Percentiles rank a stretch among this genome's conserved stretches.
phyloP scores from a whole-genome alignment of 1,140 invertebrate genomes.

The Eueides isabella region DNA sequence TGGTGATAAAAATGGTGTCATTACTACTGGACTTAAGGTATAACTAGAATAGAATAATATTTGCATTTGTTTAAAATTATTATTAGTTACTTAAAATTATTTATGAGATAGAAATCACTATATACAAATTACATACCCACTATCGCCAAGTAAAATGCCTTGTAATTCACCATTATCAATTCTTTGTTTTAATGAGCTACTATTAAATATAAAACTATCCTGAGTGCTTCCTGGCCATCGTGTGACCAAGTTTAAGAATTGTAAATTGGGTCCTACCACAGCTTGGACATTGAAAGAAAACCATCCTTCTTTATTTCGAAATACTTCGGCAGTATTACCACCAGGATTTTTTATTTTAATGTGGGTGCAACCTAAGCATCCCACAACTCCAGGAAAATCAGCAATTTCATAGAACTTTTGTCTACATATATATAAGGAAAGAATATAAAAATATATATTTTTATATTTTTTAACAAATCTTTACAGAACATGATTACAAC shows the following conservation, averaged over 20 bases:
- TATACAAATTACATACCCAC: background rate
- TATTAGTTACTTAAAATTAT: background rate
- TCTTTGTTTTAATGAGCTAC: conserved; percentile 4
- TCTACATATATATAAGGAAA: background rate
- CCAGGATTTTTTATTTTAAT: conserved; percentile 12
- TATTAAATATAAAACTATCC: background rate
- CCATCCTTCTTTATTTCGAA: conserved; percentile 6
- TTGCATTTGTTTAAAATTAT: background rate
- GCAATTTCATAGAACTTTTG: conserved; percentile 16
- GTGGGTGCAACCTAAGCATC: background rate
- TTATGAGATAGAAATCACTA: background rate
- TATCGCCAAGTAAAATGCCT: background rate
- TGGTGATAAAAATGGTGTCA: conserved; percentile 11
- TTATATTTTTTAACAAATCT: background rate
- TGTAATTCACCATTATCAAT: conserved; percentile 3
- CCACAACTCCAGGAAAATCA: conserved; percentile 6
- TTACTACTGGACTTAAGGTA: background rate
- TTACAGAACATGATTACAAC: background rate
- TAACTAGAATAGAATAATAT: background rate
- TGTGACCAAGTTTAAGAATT: background rate
- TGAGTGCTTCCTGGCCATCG: conserved; percentile 1
- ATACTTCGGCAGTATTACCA: background rate
- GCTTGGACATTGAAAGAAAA: conserved; percentile 4
- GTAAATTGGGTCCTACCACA: background rate
- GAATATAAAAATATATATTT: conserved; percentile 25